phyloP scores from a whole-genome alignment of 1,140 invertebrate species.

The Penaeus vannamei region DNA sequence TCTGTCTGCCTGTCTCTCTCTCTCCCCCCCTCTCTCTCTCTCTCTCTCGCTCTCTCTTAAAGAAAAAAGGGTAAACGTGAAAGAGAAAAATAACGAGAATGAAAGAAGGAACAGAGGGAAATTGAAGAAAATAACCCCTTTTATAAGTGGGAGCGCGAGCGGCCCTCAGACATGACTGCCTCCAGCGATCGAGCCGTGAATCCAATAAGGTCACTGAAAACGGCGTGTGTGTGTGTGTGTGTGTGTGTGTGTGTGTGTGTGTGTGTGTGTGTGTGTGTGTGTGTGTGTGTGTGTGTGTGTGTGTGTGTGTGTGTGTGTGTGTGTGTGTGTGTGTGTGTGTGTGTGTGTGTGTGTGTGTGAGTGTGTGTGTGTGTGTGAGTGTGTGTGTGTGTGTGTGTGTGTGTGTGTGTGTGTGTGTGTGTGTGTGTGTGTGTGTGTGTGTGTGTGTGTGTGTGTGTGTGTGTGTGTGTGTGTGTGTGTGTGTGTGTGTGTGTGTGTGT shows the following conservation, averaged over 20 bases:
- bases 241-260: background rate
- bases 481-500: background rate
- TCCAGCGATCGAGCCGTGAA: no score
- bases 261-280: background rate
- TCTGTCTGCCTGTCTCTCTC: no score
- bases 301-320: background rate
- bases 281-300: background rate
- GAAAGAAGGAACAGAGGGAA: no score
- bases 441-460: background rate
- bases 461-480: background rate
- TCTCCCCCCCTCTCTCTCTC: no score
- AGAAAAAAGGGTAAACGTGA: no score
- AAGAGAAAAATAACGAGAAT: no score
- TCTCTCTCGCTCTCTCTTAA: no score
- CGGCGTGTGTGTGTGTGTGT: background rate
- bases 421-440: background rate
- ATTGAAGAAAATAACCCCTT: no score
- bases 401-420: background rate
- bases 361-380: background rate
- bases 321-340: background rate
- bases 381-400: background rate
- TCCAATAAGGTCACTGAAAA: no score
- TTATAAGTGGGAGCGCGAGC: no score
- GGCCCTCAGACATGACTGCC: no score
- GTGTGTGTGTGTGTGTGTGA: background rate